Evolutionary conservation across 2,888 invertebrate genomes (phyloP).

Genomic region (Pherbina coryleti): DNA sequence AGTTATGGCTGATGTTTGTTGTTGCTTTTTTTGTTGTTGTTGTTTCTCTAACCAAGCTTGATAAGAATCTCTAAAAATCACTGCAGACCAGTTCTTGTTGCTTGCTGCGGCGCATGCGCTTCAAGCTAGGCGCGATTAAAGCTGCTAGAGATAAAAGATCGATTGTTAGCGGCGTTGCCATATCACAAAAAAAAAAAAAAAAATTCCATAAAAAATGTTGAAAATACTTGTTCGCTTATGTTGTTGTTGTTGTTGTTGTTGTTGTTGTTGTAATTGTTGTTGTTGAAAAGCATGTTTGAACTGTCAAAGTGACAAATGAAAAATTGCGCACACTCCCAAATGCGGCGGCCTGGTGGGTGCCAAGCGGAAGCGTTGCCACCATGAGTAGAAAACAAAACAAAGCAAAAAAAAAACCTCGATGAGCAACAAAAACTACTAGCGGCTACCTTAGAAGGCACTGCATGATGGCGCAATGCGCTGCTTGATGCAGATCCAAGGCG

Average conservation of each 20-base stretch:
- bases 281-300: conserved; percentile 24
- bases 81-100: background rate
- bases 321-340: conserved; percentile 32
- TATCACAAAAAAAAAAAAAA: conserved; percentile 4
- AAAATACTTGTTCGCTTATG: background rate
- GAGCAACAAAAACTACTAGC: background rate
- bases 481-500: background rate
- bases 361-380: conserved; percentile 14
- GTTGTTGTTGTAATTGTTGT: conserved; percentile 24
- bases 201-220: background rate
- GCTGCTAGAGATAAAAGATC: conserved; percentile 22
- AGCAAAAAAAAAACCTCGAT: background rate
- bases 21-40: conserved; percentile 36
- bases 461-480: conserved; percentile 45
- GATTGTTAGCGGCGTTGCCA: conserved; percentile 30
- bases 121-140: background rate
- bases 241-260: background rate
- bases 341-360: background rate
- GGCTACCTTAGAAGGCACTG: conserved; percentile 55
- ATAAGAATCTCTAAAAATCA: conserved; percentile 28
- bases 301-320: conserved; percentile 43
- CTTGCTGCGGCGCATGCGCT: background rate
- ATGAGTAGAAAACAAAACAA: background rate
- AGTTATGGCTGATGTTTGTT: background rate
- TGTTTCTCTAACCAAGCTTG: conserved; percentile 1